Percentiles rank a stretch among this genome's conserved stretches.
Evolutionary conservation across 2,888 invertebrate species (phyloP).

Genomic region (Digitonthophagus gazella): DNA sequence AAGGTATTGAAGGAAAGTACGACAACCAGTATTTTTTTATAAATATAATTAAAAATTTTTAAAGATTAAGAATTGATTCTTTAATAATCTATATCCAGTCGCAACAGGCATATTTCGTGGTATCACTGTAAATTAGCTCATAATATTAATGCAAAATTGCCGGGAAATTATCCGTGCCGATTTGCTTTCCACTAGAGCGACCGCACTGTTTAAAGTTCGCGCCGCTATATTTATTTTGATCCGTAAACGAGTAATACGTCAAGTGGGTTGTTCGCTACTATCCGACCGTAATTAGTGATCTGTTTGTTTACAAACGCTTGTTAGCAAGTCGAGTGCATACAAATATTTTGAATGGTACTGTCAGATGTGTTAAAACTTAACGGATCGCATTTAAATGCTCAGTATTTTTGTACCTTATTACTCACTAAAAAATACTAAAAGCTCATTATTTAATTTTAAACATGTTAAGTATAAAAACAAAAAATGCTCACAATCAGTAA

Average conservation of each 20-base stretch:
- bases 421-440: not conserved
- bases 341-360: slow-evolving; percentile 15
- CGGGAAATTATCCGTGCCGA: not conserved
- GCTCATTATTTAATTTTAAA: too few species aligned
- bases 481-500: too few species aligned
- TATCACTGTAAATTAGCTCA: not conserved
- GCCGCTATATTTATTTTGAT: slow-evolving; percentile 10
- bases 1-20: not conserved
- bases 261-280: not conserved
- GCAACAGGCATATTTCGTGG: not conserved
- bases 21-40: not conserved
- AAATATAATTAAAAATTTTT: not conserved
- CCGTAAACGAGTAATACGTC: slow-evolving; percentile 14
- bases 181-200: not conserved
- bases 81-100: too few species aligned
- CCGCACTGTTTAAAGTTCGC: slow-evolving; percentile 3
- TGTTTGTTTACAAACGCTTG: slow-evolving; percentile 11
- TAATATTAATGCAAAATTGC: not conserved
- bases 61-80: too few species aligned
- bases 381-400: not conserved
- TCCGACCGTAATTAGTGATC: slow-evolving; percentile 13
- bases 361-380: not conserved
- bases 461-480: too few species aligned
- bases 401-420: not conserved
- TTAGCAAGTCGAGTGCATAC: slow-evolving; percentile 13